These are phyloP conservation scores for Lemur catta DNA, from an alignment of 2,797 vertebrate genomes.

Conservation along the genomic window DNA sequence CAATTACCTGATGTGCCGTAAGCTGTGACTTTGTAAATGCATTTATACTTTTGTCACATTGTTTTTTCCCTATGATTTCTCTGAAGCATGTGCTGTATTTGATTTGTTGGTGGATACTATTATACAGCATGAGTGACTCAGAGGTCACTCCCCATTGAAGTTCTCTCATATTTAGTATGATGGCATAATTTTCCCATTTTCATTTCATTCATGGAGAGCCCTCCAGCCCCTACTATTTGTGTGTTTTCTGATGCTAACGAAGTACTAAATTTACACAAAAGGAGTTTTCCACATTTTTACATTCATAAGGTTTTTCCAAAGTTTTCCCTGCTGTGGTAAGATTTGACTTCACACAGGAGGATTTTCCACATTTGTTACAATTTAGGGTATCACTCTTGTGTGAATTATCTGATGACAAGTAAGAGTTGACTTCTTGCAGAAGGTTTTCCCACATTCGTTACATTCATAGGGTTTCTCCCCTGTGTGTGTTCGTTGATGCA, in stretches of 20 bases:
- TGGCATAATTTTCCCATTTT: neutral
- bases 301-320: neutral
- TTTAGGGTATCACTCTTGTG: neutral
- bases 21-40: neutral
- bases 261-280: neutral
- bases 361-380: neutral
- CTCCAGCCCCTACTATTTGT: neutral
- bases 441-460: neutral
- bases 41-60: neutral
- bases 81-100: neutral
- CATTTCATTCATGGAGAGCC: neutral
- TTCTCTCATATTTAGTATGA: neutral
- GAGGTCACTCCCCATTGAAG: neutral
- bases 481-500: neutral
- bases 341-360: neutral
- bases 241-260: neutral
- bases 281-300: neutral
- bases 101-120: neutral
- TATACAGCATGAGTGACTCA: neutral
- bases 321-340: neutral
- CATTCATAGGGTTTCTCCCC: neutral
- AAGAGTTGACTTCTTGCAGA: neutral
- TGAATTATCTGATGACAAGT: neutral
- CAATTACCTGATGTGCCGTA: neutral
- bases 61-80: neutral